A percentile compares a stretch with the other conserved stretches of the same genome.
Evolutionary conservation across 1,140 invertebrate species (phyloP).

Genomic region (Rhyacophila brunnea): DNA sequence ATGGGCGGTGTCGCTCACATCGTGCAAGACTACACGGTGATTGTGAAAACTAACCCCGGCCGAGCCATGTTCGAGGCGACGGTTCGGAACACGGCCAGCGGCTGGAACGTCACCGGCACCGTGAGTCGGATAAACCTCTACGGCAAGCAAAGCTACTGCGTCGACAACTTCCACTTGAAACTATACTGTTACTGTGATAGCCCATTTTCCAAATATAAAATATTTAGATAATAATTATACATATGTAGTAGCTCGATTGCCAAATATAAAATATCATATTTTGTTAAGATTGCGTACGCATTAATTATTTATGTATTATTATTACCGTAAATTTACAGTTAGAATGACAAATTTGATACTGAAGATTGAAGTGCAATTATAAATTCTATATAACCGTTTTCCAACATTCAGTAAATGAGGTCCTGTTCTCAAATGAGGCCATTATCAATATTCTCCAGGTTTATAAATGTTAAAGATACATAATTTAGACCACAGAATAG

Average conservation of each 20-base stretch:
- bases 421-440: no score
- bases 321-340: no score
- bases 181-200: constrained; percentile 72
- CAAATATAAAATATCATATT: background rate
- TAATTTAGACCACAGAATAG: no score
- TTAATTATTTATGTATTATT: background rate
- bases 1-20: constrained; percentile 42
- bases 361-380: no score
- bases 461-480: no score
- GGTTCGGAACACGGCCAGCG: constrained; percentile 49
- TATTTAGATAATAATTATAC: background rate
- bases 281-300: background rate
- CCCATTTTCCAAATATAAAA: constrained; percentile 13
- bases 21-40: constrained; percentile 63
- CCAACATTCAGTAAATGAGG: no score
- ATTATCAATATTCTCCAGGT: no score
- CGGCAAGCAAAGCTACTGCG: constrained; percentile 74
- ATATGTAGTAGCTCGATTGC: no score
- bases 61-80: constrained; percentile 76
- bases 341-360: no score
- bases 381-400: no score
- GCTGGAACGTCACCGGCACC: constrained; percentile 59
- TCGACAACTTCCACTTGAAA: constrained; percentile 71
- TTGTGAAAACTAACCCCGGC: constrained; percentile 66
- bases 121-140: constrained; percentile 82